Conservation (phyloP, 2,888 invertebrate genomes). For the Nudaria mundana region DNA sequence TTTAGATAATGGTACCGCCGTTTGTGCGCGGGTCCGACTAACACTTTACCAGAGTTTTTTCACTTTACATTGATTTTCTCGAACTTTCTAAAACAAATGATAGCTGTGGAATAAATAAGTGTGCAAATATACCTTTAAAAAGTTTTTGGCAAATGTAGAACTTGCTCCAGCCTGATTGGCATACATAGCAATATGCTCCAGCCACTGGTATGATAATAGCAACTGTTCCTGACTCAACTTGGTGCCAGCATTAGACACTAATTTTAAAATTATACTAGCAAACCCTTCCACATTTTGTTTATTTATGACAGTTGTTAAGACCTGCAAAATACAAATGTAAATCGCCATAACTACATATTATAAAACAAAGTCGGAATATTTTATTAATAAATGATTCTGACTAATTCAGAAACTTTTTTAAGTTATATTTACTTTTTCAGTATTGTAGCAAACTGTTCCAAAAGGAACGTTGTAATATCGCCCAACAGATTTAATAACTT, state of each 20-base stretch:
- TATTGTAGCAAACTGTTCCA: slow-evolving; percentile 76
- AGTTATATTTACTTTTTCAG: slow-evolving; percentile 65
- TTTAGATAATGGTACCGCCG: too few species aligned
- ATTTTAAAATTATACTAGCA: slow-evolving; percentile 73
- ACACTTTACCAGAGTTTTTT: too few species aligned
- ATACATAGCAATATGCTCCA: slow-evolving; percentile 83
- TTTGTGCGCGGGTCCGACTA: too few species aligned
- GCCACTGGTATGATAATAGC: slow-evolving; percentile 83
- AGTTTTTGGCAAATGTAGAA: slow-evolving; percentile 63
- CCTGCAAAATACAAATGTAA: slow-evolving; percentile 52
- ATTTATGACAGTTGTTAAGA: slow-evolving; percentile 66
- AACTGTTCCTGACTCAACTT: slow-evolving; percentile 62
- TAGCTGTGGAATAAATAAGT: too few species aligned
- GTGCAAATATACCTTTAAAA: slow-evolving; percentile 74
- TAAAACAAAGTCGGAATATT: too few species aligned
- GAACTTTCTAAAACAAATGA: too few species aligned
- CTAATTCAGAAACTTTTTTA: too few species aligned
- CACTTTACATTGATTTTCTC: too few species aligned
- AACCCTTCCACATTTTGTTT: slow-evolving; percentile 73
- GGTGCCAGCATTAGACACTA: slow-evolving; percentile 65
- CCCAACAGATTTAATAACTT: slow-evolving; percentile 73
- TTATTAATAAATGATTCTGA: too few species aligned
- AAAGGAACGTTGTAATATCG: slow-evolving; percentile 75
- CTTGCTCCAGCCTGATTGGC: slow-evolving; percentile 70
- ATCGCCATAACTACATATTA: too few species aligned